Evolutionary conservation across 64 coral and sea anemone species (phyloP), one percentile per base, ranked within the genome.

Genomic region (Pocillopora verrucosa): DNA sequence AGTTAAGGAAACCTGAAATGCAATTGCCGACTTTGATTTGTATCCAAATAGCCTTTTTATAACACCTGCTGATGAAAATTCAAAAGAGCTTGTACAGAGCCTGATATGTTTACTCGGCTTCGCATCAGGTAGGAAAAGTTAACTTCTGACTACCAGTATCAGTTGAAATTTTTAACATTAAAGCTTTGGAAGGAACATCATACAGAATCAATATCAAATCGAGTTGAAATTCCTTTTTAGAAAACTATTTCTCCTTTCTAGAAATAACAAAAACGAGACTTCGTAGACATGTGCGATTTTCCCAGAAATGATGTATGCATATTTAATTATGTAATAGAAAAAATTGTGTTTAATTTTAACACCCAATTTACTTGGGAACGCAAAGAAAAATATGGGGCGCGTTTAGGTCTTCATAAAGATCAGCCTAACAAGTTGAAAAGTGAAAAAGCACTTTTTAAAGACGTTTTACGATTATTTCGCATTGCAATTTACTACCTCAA

Each of bases 271-370:
- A 17, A 15, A 36, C 24, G 14, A 25, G 57, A 25, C 26, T 81
- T 16, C 34, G 9, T 60, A 51, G 30, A 81, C 79, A 81, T 81
- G 26, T 81, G 79, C 6, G 34, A 63, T 62, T 81, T 81, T 63
- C 25, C 34, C 59, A 81, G 25, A 60, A 59, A 59, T 59, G 7
- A 51, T 59, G 13, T 79, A 13, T 60, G 57, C 22, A 30, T 24
- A 30, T 24, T 37, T 19, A 5, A 81, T 35, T 36, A 17, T 14
- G 36, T 36, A 7, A 51, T 51, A 51, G 41, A 51, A 51, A 30
- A 51, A 51, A 3, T 51, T 51, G 41, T 51, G 41, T 51, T 51
- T 51, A 51, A 7, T 51, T 51, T 51, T 51, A 3, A 51, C 41
- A 51, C 41, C 41, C 41, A 51, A 51, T 51, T 51, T 51, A 51